Conservation (phyloP, 2,113 vertebrate genomes). For the Sphaerodactylus townsendi region DNA sequence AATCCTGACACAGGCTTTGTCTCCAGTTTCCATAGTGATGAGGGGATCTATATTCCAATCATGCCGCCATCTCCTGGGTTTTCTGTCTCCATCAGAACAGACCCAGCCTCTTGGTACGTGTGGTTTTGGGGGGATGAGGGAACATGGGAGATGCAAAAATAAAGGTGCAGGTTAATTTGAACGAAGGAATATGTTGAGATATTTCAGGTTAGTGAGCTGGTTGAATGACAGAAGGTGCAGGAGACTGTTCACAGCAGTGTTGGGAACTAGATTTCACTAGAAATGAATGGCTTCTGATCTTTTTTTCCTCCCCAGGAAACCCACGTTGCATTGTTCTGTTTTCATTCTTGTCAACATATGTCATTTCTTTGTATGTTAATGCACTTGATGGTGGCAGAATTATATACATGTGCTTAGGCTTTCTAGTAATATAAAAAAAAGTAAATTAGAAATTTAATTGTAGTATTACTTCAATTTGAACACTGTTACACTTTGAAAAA, state of each 20-base stretch:
- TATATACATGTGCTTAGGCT: not conserved
- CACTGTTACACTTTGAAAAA: not conserved
- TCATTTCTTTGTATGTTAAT: not conserved
- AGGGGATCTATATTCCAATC: constrained; percentile 49
- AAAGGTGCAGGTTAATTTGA: not conserved
- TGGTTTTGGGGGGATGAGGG: not conserved
- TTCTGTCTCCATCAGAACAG: constrained; percentile 36
- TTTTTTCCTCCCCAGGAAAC: not conserved
- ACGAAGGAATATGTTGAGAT: not conserved
- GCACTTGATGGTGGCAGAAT: not conserved
- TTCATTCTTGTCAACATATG: not conserved
- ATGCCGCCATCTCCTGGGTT: constrained; percentile 27
- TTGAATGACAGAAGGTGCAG: not conserved
- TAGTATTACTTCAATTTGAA: not conserved
- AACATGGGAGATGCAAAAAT: not conserved
- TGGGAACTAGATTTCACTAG: not conserved
- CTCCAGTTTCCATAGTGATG: constrained; percentile 54
- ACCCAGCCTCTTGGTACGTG: constrained; percentile 3
- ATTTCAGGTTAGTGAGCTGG: not conserved
- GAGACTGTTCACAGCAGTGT: not conserved
- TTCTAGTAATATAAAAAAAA: not conserved
- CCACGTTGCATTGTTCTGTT: not conserved
- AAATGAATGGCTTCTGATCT: not conserved
- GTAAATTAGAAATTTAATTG: too few relatives aligned
- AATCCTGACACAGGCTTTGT: constrained; percentile 6